Evolutionary conservation across 2,113 vertebrate genomes (phyloP).

Genomic region (Ochotona princeps): DNA sequence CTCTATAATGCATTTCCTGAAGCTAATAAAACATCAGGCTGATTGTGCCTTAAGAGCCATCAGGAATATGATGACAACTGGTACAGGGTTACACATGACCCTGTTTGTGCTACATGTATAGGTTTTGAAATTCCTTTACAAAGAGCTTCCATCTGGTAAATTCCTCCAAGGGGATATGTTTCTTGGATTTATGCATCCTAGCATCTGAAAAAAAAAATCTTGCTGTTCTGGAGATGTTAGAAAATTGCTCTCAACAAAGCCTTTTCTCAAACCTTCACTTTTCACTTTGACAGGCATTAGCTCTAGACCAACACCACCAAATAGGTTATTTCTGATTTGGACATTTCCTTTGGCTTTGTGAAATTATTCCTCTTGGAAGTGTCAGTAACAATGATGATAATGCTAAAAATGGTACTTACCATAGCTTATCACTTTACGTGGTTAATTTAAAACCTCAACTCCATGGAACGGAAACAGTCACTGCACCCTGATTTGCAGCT

Average conservation of each 20-base stretch:
- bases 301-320: not conserved
- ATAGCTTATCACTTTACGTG: not conserved
- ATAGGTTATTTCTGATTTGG: not conserved
- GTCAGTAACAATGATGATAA: not conserved
- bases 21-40: conserved; percentile 52
- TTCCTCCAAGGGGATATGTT: conserved; percentile 50
- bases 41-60: not conserved
- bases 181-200: conserved; percentile 35
- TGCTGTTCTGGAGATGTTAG: conserved; percentile 23
- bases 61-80: conserved; percentile 48
- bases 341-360: conserved; percentile 2
- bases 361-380: not conserved
- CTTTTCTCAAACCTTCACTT: not conserved
- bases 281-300: conserved; percentile 23
- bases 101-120: not conserved
- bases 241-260: not conserved
- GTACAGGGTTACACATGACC: conserved; percentile 29
- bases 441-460: not conserved
- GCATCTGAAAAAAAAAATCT: conserved; percentile 19
- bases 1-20: conserved; percentile 40
- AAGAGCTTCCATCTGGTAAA: conserved; percentile 63
- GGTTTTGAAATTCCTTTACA: conserved; percentile 60
- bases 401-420: not conserved
- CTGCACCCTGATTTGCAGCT: not conserved
- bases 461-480: not conserved